A percentile compares a stretch with the other conserved stretches of the same genome.
These are phyloP conservation scores for Petrocephalus zakoni DNA, from an alignment of 2,113 vertebrate genomes.

Conservation along the genomic window DNA sequence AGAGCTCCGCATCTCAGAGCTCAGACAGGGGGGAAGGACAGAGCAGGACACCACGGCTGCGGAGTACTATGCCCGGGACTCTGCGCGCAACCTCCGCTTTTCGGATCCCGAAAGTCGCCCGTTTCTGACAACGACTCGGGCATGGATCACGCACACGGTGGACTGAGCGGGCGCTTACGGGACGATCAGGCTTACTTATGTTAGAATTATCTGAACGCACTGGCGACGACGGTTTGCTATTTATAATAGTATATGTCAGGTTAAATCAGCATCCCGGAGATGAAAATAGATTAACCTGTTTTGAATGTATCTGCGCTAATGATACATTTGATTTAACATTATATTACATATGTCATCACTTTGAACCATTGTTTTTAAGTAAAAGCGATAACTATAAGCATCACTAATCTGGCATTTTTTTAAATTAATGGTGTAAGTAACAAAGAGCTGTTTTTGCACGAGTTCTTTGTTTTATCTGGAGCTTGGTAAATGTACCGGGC, in stretches of 20 bases:
- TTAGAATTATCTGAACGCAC: background rate
- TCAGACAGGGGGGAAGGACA: slow-evolving; percentile 18
- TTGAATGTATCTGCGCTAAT: no score
- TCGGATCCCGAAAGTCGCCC: slow-evolving; percentile 47
- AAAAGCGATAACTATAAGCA: background rate
- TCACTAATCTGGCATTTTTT: background rate
- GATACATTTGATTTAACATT: no score
- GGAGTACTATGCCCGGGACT: slow-evolving; percentile 55
- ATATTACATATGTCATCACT: background rate
- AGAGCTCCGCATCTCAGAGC: slow-evolving; percentile 35
- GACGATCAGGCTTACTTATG: background rate
- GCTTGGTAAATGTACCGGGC: background rate
- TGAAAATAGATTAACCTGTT: background rate
- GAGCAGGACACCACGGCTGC: slow-evolving; percentile 12
- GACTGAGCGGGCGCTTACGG: slow-evolving; percentile 34
- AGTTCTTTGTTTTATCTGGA: background rate
- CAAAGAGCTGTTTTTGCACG: background rate
- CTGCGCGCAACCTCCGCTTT: slow-evolving; percentile 43
- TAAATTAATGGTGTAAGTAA: background rate
- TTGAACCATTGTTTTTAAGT: background rate
- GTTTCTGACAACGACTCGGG: slow-evolving; percentile 41
- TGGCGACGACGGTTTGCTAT: background rate
- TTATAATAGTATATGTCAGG: background rate
- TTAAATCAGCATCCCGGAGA: background rate
- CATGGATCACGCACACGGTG: slow-evolving; percentile 48